These are phyloP conservation scores for Okapia johnstoni DNA, from an alignment of 2,113 vertebrate species.

Conservation along the genomic window DNA sequence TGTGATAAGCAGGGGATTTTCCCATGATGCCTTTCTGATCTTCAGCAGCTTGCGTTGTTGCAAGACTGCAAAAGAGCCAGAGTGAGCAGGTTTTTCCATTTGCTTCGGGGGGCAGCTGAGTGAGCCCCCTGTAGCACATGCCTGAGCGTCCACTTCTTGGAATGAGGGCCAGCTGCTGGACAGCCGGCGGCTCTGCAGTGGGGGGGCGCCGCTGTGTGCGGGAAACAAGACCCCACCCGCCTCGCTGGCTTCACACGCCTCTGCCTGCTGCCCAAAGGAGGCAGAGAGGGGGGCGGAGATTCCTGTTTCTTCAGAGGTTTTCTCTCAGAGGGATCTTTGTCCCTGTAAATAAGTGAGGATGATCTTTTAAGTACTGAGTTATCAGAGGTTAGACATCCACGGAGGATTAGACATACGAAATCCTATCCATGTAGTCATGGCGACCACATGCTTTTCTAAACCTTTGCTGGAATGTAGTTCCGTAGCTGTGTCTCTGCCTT, in stretches of 20 bases:
- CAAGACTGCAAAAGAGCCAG: background rate
- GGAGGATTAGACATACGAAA: background rate
- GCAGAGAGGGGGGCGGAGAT: background rate
- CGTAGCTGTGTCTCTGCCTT: background rate
- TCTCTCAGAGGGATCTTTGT: background rate
- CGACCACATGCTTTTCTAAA: background rate
- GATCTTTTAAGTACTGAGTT: background rate
- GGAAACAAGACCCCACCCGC: background rate
- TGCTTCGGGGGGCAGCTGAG: conserved; percentile 8
- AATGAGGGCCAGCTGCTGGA: background rate
- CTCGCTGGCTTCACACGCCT: background rate
- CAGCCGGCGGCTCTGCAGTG: background rate
- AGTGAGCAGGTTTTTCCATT: conserved; percentile 7
- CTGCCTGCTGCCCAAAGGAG: background rate
- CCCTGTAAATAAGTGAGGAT: background rate
- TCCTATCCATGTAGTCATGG: background rate
- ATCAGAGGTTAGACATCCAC: background rate
- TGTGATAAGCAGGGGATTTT: background rate
- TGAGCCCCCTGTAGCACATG: background rate
- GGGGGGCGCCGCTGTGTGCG: background rate
- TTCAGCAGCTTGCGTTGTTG: background rate
- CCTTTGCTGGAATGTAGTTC: background rate
- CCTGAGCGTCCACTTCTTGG: background rate
- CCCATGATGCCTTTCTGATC: background rate
- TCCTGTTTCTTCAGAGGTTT: background rate